Evolutionary conservation across 2,888 invertebrate genomes (phyloP).

Genomic region (Acrobasis consociella): DNA sequence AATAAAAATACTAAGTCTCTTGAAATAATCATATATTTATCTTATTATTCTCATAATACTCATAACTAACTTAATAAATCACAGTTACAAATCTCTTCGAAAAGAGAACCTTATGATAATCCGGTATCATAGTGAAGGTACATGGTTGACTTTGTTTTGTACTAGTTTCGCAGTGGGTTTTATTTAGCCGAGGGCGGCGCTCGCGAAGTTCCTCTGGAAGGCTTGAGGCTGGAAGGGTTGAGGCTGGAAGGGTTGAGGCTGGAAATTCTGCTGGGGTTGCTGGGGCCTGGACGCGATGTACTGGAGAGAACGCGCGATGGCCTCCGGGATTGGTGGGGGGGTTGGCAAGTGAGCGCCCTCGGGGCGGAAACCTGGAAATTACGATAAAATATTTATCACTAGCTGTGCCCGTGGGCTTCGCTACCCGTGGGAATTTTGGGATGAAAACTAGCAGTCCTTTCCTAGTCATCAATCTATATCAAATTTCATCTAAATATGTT

Average conservation of each 20-base stretch:
- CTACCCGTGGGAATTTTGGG: too few species aligned
- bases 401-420: too few species aligned
- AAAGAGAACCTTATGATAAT: constrained; percentile 28
- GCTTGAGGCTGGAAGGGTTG: constrained; percentile 30
- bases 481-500: too few species aligned
- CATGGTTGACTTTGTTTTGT: constrained; percentile 36
- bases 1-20: background rate
- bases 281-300: constrained; percentile 66
- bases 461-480: too few species aligned
- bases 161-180: constrained; percentile 43
- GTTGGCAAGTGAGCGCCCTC: constrained; percentile 84
- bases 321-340: constrained; percentile 84
- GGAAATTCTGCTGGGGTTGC: constrained; percentile 46
- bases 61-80: constrained; percentile 60
- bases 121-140: constrained; percentile 3
- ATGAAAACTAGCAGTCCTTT: too few species aligned
- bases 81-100: constrained; percentile 66
- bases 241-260: constrained; percentile 32
- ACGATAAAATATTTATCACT: constrained; percentile 14
- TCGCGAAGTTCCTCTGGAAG: constrained; percentile 22
- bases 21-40: constrained; percentile 15
- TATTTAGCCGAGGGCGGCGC: constrained; percentile 28
- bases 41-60: background rate
- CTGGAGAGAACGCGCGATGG: constrained; percentile 79
- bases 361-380: constrained; percentile 81